phyloP scores from a whole-genome alignment of 2,888 invertebrate species.

The Aleiodes alternator region DNA sequence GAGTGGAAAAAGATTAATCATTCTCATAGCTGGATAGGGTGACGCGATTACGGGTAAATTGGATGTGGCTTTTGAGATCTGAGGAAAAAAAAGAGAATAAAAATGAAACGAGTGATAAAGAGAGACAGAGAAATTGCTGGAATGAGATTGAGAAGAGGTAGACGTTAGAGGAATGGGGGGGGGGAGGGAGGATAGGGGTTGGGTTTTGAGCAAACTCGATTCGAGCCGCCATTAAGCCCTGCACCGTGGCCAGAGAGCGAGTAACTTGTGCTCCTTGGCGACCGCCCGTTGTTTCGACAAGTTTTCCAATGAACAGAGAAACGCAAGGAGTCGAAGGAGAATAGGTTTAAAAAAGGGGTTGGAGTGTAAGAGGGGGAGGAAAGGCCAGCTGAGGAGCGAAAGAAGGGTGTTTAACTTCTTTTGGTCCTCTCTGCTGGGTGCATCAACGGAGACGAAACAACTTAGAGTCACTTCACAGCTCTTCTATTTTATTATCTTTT shows the following conservation, averaged over 20 bases:
- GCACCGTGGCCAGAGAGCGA: constrained; percentile 14
- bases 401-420: constrained; percentile 11
- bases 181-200: not conserved
- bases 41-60: constrained; percentile 20
- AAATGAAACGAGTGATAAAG: constrained; percentile 12
- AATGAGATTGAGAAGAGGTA: constrained; percentile 18
- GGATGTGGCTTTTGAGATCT: constrained; percentile 8
- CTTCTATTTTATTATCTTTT: not conserved
- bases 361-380: not conserved
- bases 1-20: constrained; percentile 17
- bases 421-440: not conserved
- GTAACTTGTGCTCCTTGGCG: constrained; percentile 17
- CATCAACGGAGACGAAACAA: constrained; percentile 5
- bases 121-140: constrained; percentile 12
- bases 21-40: constrained; percentile 1
- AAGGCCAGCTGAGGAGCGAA: not conserved
- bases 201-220: constrained; percentile 23
- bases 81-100: not conserved
- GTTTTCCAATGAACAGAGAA: not conserved
- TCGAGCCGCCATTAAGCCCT: constrained; percentile 16
- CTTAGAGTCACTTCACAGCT: not conserved
- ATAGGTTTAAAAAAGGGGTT: not conserved
- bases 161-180: not conserved
- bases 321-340: not conserved
- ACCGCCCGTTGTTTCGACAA: constrained; percentile 17